phyloP scores from a whole-genome alignment of 2,888 invertebrate species.

The Leucophenga maculata region DNA sequence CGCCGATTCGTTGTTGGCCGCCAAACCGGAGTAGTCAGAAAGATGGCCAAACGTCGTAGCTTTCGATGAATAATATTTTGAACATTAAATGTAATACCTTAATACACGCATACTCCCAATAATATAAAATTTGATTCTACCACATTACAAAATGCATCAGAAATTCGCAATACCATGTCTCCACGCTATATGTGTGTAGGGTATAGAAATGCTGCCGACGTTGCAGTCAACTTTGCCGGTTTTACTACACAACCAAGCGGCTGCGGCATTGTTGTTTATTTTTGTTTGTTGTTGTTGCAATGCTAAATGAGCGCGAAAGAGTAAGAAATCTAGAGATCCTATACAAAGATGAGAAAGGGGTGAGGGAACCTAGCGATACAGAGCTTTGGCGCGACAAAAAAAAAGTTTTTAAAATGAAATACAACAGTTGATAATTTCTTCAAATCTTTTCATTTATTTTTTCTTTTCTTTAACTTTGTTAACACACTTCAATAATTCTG shows the following conservation, averaged over 20 bases:
- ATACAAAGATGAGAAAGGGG: not conserved
- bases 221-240: slow-evolving; percentile 20
- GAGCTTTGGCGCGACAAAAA: slow-evolving; percentile 28
- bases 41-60: no score
- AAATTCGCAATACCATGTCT: no score
- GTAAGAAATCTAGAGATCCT: no score
- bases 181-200: not conserved
- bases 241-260: no score
- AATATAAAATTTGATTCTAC: no score
- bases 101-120: no score
- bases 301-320: not conserved
- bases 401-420: slow-evolving; percentile 47
- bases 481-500: no score
- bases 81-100: no score
- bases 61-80: no score
- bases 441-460: not conserved
- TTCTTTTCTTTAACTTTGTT: no score
- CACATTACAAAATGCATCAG: not conserved
- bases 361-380: not conserved
- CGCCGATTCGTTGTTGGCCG: no score
- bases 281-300: not conserved
- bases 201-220: slow-evolving; percentile 26
- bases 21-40: no score
- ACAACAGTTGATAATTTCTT: slow-evolving; percentile 55
- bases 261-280: not conserved